Evolutionary conservation across 2,797 vertebrate genomes (phyloP).

Genomic region (Hoplostethus mediterraneus): DNA sequence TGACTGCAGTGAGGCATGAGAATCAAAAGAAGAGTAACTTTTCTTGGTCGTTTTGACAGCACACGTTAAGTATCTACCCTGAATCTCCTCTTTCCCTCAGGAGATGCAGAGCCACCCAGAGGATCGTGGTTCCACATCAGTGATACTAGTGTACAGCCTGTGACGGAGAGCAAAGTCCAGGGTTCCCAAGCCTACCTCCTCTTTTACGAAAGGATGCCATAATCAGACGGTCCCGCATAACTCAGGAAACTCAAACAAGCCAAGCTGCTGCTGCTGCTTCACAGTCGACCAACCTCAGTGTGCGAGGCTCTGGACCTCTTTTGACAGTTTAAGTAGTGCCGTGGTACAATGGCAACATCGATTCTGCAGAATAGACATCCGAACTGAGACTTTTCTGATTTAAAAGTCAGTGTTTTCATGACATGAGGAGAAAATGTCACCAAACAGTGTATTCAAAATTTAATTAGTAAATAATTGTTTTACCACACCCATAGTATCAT

Average conservation of each 20-base stretch:
- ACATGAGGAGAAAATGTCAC: background rate
- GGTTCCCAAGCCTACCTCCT: constrained; percentile 97
- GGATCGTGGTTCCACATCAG: constrained; percentile 97
- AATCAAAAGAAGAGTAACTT: background rate
- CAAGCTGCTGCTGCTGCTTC: constrained; percentile 50
- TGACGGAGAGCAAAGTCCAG: constrained; percentile 88
- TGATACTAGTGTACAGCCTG: constrained; percentile 91
- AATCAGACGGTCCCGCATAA: constrained; percentile 30
- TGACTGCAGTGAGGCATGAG: too few species aligned
- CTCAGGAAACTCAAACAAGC: constrained; percentile 58
- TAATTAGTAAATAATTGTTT: too few species aligned
- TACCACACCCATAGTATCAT: too few species aligned
- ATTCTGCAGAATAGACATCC: constrained; percentile 7
- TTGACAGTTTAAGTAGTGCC: too few species aligned
- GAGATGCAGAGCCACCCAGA: constrained; percentile 75
- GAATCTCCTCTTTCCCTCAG: constrained; percentile 34
- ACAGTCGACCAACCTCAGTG: constrained; percentile 6
- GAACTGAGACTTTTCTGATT: background rate
- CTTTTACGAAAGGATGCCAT: constrained; percentile 94
- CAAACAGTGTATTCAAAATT: background rate
- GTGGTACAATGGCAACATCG: background rate
- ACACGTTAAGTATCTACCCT: background rate
- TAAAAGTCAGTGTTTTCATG: background rate
- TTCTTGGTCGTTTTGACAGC: background rate
- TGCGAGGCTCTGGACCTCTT: background rate